Percentiles rank a stretch among this genome's conserved stretches.
phyloP scores from a whole-genome alignment of 2,888 invertebrate species.

The Biston betularia region DNA sequence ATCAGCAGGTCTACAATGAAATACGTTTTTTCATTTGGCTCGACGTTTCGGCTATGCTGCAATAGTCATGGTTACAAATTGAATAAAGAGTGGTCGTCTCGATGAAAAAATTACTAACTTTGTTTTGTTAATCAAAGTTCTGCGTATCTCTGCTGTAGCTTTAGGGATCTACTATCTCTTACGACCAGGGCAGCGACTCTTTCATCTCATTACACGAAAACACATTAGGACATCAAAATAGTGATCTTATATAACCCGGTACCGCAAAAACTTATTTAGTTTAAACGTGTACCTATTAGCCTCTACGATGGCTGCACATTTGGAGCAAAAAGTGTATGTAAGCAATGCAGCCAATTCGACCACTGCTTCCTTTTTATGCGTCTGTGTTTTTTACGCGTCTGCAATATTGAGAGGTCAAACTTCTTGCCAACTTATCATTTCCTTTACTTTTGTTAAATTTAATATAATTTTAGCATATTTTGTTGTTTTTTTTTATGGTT shows the following conservation, averaged over 20 bases:
- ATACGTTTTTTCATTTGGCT: too few species aligned
- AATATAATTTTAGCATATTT: not conserved
- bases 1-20: too few species aligned
- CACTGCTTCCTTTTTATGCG: conserved; percentile 39
- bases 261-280: conserved; percentile 4
- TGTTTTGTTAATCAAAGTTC: too few species aligned
- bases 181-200: too few species aligned
- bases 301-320: conserved; percentile 27
- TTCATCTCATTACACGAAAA: too few species aligned
- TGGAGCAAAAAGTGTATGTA: conserved; percentile 17
- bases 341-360: conserved; percentile 20
- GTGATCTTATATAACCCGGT: not conserved
- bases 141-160: too few species aligned
- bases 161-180: too few species aligned
- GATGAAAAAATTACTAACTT: too few species aligned
- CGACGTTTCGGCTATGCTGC: too few species aligned
- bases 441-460: not conserved
- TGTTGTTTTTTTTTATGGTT: too few species aligned
- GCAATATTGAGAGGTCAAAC: conserved; percentile 34
- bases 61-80: too few species aligned
- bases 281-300: conserved; percentile 11
- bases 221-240: not conserved
- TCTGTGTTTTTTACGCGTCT: conserved; percentile 48
- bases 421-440: conserved; percentile 35
- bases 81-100: too few species aligned